phyloP scores from a whole-genome alignment of 2,888 invertebrate species.

The Fragum whitleyi region DNA sequence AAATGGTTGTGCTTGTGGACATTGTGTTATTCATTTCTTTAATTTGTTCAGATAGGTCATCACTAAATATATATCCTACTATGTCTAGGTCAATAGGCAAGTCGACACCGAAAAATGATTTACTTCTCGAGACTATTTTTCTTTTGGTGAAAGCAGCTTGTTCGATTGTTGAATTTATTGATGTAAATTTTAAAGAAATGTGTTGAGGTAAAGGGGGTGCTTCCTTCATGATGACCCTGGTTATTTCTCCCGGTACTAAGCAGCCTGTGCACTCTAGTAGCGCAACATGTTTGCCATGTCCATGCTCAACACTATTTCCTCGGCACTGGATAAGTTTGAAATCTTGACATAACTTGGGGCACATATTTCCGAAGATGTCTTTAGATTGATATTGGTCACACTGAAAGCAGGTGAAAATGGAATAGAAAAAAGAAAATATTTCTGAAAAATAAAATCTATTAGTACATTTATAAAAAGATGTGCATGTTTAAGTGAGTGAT shows the following conservation, averaged over 20 bases:
- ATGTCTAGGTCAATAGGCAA: neutral
- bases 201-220: neutral
- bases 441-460: too few species aligned
- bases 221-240: neutral
- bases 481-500: too few species aligned
- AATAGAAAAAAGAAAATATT: too few species aligned
- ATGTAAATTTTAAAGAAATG: neutral
- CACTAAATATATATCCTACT: neutral
- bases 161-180: neutral
- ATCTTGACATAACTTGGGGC: too few species aligned
- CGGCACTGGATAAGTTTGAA: neutral
- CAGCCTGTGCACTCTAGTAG: neutral
- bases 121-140: neutral
- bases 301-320: neutral
- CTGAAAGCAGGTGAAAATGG: constrained; percentile 72
- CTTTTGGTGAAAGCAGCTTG: neutral
- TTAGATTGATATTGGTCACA: constrained; percentile 86
- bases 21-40: neutral
- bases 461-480: too few species aligned
- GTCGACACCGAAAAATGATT: neutral
- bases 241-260: neutral
- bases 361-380: constrained; percentile 88
- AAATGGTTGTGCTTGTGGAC: neutral
- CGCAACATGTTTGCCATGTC: neutral
- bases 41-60: neutral